Evolutionary conservation across 1,140 invertebrate species (phyloP), one percentile per base, ranked within the genome.

Genomic region (Cryptotermes secundus): DNA sequence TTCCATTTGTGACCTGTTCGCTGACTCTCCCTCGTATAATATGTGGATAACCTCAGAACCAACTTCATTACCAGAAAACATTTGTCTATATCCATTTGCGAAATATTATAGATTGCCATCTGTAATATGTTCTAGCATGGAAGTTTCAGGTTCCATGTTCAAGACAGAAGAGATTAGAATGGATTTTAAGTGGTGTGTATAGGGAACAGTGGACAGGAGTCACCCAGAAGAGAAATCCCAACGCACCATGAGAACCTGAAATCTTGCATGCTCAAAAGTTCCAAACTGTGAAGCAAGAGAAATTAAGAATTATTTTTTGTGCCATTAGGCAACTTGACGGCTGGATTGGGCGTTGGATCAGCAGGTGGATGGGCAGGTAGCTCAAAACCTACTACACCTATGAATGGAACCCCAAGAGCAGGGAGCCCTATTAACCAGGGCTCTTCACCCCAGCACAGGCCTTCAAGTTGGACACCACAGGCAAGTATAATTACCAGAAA

Each of bases 331-430:
- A 84, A 84, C 35, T 65, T 83, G 31, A 49, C 79, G 34, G 49
- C 79, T 59, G 34, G 59, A 36, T 45, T 83, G 19, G 53, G 42
- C 26, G n/a, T 79, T 42, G 85, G 82, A n/a, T 82, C 81, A n/a
- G 42, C 49, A 26, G 81, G 53, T 53, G 38, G 53, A 34, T 81
- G 79, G 80, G 35, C 16, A 24, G 65, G 80, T 80, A 81, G 84
- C 26, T 86, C 86, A 31, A 86, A 86, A 53, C 84, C 85, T n/a
- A 85, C 80, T 16, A 86, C 86, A 24, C 85, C 86, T 24, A 85
- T 83, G 72, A 80, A 49, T 45, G 85, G 85, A 35, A 86, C 82
- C 24, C 86, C 86, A 26, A 79, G 84, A 2, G 36, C 82, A 26
- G 84, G 81, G 12, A 82, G 82, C 38, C 84, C 85, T 24, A 83